Evolutionary conservation across 2,797 vertebrate genomes (phyloP).

Genomic region (Karalla daura): DNA sequence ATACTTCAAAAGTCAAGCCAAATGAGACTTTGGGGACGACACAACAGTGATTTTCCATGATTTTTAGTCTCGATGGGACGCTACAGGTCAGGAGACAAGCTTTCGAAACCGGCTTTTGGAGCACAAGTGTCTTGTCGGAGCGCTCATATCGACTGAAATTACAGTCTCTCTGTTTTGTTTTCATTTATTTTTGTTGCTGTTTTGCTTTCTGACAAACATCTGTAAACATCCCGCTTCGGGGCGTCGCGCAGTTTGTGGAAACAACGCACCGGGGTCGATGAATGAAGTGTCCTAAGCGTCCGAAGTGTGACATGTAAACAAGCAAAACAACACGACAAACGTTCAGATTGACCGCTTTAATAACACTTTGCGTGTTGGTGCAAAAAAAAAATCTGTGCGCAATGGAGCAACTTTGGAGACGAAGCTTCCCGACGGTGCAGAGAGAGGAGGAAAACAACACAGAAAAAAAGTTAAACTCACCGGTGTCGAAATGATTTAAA

Average conservation of each 20-base stretch:
- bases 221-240: slow-evolving; percentile 12
- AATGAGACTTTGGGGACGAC: neutral
- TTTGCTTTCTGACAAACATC: slow-evolving; percentile 2
- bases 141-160: neutral
- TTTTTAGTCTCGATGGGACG: neutral
- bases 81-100: neutral
- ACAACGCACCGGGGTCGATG: slow-evolving; percentile 1
- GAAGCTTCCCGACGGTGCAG: too few relatives aligned
- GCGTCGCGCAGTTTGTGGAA: slow-evolving; percentile 5
- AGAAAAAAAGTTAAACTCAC: slow-evolving; percentile 70
- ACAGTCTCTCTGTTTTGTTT: too few relatives aligned
- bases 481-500: slow-evolving; percentile 78
- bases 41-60: neutral
- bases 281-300: slow-evolving; percentile 44
- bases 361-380: too few relatives aligned
- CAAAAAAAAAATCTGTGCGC: too few relatives aligned
- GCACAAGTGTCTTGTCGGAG: slow-evolving; percentile 24
- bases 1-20: neutral
- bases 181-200: too few relatives aligned
- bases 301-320: neutral
- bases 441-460: too few relatives aligned
- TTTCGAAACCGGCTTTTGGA: neutral
- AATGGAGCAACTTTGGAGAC: slow-evolving; percentile 44
- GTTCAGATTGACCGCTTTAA: too few relatives aligned
- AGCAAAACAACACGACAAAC: neutral